Evolutionary conservation across 2,113 vertebrate genomes (phyloP).

Genomic region (Peromyscus californicus): DNA sequence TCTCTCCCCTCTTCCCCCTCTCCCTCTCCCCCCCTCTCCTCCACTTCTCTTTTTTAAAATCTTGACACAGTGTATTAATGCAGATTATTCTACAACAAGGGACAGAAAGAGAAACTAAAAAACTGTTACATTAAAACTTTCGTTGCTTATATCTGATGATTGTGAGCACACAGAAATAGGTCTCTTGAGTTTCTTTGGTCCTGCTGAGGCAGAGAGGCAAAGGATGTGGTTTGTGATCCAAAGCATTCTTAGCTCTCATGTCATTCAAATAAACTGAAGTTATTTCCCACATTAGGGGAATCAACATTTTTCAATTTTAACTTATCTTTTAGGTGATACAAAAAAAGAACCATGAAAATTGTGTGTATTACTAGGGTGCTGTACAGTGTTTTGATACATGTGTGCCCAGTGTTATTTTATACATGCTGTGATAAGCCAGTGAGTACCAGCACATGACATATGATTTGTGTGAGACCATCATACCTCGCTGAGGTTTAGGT

Average conservation of each 20-base stretch:
- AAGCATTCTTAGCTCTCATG: not conserved
- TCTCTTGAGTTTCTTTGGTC: constrained; percentile 51
- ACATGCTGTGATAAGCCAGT: not conserved
- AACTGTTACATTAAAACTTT: constrained; percentile 83
- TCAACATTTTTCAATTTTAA: not conserved
- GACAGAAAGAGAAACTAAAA: constrained; percentile 79
- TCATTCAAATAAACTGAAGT: constrained; percentile 18
- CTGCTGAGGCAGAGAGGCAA: not conserved
- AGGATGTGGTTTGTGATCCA: not conserved
- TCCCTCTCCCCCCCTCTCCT: not conserved
- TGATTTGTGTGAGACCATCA: not conserved
- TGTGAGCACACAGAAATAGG: constrained; percentile 57
- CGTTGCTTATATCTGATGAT: constrained; percentile 76
- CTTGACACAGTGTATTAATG: constrained; percentile 79
- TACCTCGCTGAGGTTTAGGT: not conserved
- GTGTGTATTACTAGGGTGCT: not conserved
- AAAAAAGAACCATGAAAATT: not conserved
- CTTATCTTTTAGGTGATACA: not conserved
- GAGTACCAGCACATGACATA: not conserved
- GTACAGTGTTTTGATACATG: not conserved
- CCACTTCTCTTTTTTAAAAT: not conserved
- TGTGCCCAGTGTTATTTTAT: not conserved
- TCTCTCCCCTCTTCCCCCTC: not conserved
- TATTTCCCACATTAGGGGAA: not conserved
- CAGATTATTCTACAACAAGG: not conserved